Evolutionary conservation across 2,797 vertebrate genomes (phyloP).

Genomic region (Discoglossus pictus): DNA sequence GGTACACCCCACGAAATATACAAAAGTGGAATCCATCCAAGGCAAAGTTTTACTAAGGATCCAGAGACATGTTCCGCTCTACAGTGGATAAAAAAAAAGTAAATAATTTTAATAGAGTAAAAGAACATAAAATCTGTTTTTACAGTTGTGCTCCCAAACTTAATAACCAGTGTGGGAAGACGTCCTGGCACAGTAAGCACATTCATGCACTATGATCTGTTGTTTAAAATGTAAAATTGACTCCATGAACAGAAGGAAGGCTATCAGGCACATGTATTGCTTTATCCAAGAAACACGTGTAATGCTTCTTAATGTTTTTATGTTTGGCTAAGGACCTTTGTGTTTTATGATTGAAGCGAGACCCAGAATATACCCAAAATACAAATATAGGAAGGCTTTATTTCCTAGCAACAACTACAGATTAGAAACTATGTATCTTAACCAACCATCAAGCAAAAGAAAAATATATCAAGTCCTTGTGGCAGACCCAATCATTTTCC

Average conservation of each 20-base stretch:
- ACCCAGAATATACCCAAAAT: too few relatives aligned
- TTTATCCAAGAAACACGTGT: too few relatives aligned
- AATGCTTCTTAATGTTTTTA: too few relatives aligned
- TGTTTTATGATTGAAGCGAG: too few relatives aligned
- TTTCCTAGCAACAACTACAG: background rate
- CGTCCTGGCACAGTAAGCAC: background rate
- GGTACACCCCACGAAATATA: background rate
- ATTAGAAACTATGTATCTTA: background rate
- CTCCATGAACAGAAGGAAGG: too few relatives aligned
- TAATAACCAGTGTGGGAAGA: constrained; percentile 26
- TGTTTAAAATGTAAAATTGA: background rate
- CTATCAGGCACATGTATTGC: too few relatives aligned
- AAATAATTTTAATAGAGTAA: constrained; percentile 17
- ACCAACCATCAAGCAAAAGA: background rate
- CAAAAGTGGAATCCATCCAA: constrained; percentile 19
- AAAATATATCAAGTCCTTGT: background rate
- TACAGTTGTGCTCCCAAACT: constrained; percentile 9
- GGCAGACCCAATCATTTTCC: constrained; percentile 16
- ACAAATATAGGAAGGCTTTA: too few relatives aligned
- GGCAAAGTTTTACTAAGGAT: background rate
- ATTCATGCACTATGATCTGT: background rate
- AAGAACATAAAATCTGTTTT: constrained; percentile 23
- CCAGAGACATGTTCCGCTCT: background rate
- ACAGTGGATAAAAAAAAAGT: background rate
- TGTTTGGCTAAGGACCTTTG: too few relatives aligned